These are phyloP conservation scores for Bombus vancouverensis DNA, from an alignment of 1,140 invertebrate genomes.

Conservation along the genomic window DNA sequence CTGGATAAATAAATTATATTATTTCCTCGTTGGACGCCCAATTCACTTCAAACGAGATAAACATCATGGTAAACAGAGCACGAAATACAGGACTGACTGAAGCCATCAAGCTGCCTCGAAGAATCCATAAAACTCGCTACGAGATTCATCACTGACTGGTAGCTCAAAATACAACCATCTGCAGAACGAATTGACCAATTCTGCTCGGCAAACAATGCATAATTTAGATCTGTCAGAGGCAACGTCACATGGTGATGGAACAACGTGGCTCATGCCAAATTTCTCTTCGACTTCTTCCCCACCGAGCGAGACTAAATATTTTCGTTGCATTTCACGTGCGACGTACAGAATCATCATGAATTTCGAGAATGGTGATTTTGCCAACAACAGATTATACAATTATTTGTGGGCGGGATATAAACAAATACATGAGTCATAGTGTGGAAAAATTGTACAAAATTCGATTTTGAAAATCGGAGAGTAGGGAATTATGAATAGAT, in stretches of 20 bases:
- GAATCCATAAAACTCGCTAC: not conserved
- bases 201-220: constrained; percentile 5
- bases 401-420: not conserved
- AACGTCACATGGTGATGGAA: not conserved
- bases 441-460: not conserved
- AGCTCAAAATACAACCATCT: constrained; percentile 14
- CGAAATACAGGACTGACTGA: not conserved
- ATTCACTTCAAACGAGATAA: too few species aligned
- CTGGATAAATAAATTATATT: too few species aligned
- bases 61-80: not conserved
- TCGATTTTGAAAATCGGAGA: not conserved
- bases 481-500: not conserved
- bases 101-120: not conserved
- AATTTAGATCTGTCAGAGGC: not conserved
- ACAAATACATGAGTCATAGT: not conserved
- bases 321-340: not conserved
- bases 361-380: not conserved
- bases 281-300: not conserved
- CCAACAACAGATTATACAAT: not conserved
- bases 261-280: not conserved
- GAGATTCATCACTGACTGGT: constrained; percentile 14
- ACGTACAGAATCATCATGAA: not conserved
- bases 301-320: not conserved
- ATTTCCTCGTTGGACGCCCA: too few species aligned
- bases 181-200: constrained; percentile 12